These are phyloP conservation scores for Acrossocheilus wenchowensis DNA, from an alignment of 2,797 vertebrate genomes.

Conservation along the genomic window DNA sequence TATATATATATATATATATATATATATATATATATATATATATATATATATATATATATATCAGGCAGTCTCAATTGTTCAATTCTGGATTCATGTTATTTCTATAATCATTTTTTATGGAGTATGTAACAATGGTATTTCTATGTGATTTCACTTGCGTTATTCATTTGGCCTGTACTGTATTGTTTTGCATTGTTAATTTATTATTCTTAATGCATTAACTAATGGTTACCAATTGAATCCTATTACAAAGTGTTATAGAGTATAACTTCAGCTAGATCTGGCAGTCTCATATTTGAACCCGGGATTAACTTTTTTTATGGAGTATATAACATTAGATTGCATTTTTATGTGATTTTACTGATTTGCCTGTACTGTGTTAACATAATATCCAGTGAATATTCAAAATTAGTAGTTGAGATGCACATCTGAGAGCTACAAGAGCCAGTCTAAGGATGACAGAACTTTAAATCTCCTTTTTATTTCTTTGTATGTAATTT, in stretches of 20 bases:
- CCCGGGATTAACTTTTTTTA: background rate
- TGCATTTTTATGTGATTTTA: background rate
- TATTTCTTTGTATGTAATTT: background rate
- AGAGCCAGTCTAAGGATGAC: background rate
- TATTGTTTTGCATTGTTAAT: background rate
- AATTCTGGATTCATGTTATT: background rate
- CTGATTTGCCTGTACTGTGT: background rate
- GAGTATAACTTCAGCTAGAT: background rate
- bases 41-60: too few species aligned
- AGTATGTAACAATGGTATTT: background rate
- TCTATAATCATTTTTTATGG: background rate
- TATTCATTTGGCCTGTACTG: background rate
- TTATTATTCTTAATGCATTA: background rate
- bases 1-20: too few species aligned
- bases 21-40: too few species aligned
- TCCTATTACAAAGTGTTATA: background rate
- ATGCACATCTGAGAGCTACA: background rate
- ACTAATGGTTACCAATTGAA: background rate
- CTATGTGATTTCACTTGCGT: background rate
- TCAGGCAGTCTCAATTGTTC: background rate
- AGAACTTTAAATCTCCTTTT: slow-evolving; percentile 1
- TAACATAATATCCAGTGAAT: background rate
- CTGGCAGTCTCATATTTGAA: background rate
- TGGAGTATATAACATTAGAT: background rate
- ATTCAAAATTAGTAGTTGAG: background rate